phyloP scores from a whole-genome alignment of 1,140 invertebrate species.

The Tribolium madens region DNA sequence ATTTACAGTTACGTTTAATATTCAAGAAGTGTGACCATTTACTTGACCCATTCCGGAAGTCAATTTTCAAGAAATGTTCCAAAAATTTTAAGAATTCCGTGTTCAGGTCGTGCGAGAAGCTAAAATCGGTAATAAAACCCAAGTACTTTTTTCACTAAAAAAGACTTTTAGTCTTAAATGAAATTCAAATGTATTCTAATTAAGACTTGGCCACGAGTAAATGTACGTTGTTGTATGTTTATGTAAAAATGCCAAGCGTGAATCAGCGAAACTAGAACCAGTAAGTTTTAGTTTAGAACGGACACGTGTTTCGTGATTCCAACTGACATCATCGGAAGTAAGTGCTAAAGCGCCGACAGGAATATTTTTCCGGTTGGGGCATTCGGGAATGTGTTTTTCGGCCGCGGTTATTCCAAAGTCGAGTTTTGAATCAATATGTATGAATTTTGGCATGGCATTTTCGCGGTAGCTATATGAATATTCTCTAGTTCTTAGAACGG shows the following conservation, averaged over 20 bases:
- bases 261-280: conserved; percentile 16
- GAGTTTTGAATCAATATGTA: background rate
- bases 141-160: background rate
- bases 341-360: background rate
- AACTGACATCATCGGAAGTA: conserved; percentile 27
- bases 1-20: conserved; percentile 10
- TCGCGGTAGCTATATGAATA: conserved; percentile 13
- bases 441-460: background rate
- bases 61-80: background rate
- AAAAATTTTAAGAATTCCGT: background rate
- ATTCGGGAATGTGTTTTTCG: background rate
- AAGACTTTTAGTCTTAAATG: conserved; percentile 9
- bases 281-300: background rate
- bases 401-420: no score
- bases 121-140: background rate
- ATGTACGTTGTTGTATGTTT: conserved; percentile 22
- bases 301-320: conserved; percentile 12
- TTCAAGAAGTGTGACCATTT: conserved; percentile 11
- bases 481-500: background rate
- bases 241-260: conserved; percentile 22
- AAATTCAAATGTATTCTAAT: conserved; percentile 38
- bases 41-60: conserved; percentile 16
- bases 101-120: background rate
- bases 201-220: background rate
- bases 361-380: background rate